Evolutionary conservation across 2,113 vertebrate species (phyloP), one percentile per base, ranked within the genome.

Genomic region (Ellobius talpinus): DNA sequence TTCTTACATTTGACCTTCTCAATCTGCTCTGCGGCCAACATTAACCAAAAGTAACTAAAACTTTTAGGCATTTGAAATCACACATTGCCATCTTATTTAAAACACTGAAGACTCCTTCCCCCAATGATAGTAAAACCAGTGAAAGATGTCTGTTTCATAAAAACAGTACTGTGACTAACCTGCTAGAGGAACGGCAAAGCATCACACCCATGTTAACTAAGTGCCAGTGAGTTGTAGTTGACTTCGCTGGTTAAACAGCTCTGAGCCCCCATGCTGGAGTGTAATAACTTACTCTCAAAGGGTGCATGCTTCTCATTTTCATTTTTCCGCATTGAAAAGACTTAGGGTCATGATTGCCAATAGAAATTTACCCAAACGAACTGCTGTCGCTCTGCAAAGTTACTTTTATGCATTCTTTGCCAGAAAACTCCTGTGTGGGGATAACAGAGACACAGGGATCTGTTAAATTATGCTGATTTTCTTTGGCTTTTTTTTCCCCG

Each of bases 331-430:
- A 65, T 9, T 42, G 68, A 50, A 42, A 79, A 94, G 52, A 78
- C 77, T 61, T 82, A 0, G 47, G 96, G 65, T 88, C 94, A 5
- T 26, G 87, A 66, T 72, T 96, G 65, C 36, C 91, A 77, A 89
- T 45, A 94, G 79, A 97, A 97, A 90, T 76, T 96, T 81, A 72
- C 86, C 65, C 86, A 86, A 87, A 61, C 3, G 86, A 65, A 93
- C 58, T 52, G 72, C 9, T 36, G 4, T 1, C 96, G 96, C 91
- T 78, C 77, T 66, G 21, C 72, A 26, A 90, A 93, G 74, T 97
- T 93, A 97, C 91, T 97, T 97, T 94, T 93, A 29, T 12, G 0
- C 55, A 0, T 93, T 96, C 45, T 92, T 94, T 93, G 81, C 91
- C 91, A 95, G 77, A 63, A 82, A 74, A n/a, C 93, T 42, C 16